phyloP scores from a whole-genome alignment of 2,888 invertebrate species.

The Cephus sareptanus region DNA sequence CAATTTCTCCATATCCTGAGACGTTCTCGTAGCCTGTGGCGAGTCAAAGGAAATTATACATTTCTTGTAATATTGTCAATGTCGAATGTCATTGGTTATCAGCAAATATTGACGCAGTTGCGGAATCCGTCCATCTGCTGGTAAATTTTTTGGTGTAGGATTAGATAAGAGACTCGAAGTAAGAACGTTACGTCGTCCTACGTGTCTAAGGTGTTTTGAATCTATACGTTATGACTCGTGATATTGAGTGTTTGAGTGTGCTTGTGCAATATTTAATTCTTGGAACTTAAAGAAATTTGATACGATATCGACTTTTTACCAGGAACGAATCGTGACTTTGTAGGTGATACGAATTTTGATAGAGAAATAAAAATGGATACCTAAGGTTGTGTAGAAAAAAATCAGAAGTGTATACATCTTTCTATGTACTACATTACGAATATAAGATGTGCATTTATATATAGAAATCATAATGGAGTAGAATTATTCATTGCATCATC shows the following conservation, averaged over 20 bases:
- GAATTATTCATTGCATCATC: slow-evolving; percentile 5
- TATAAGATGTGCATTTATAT: background rate
- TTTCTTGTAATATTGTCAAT: slow-evolving; percentile 12
- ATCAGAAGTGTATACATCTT: background rate
- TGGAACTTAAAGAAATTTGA: background rate
- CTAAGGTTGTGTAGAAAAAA: background rate
- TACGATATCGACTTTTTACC: background rate
- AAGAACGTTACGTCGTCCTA: background rate
- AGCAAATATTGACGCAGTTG: slow-evolving; percentile 19
- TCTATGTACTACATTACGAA: background rate
- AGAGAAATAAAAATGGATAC: background rate
- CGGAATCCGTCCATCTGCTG: background rate
- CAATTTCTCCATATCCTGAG: background rate
- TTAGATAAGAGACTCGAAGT: background rate
- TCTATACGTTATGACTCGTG: background rate
- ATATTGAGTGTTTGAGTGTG: background rate
- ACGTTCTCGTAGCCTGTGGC: slow-evolving; percentile 6
- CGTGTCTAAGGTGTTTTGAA: background rate
- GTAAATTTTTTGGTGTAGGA: background rate
- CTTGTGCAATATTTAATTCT: background rate
- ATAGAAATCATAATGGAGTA: background rate
- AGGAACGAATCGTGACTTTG: background rate
- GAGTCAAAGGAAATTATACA: slow-evolving; percentile 9
- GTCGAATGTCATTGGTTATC: background rate
- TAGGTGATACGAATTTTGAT: background rate